Percentiles rank a stretch among this genome's conserved stretches.
Conservation (phyloP, 2,113 vertebrate species). For the Epinephelus fuscoguttatus region DNA sequence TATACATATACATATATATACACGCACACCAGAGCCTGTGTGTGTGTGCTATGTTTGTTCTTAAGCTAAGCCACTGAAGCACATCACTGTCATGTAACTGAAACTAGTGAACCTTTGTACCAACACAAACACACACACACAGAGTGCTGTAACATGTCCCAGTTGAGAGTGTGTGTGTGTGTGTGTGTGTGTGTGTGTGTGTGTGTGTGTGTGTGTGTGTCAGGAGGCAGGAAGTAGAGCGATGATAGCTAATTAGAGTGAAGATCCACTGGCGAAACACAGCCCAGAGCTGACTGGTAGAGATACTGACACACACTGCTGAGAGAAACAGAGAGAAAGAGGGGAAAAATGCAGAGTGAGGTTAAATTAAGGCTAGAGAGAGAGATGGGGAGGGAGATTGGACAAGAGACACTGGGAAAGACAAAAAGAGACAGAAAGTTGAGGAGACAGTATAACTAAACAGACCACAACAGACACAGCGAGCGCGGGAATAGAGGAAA, state of each 20-base stretch:
- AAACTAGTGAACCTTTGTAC: conserved; percentile 46
- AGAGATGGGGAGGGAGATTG: not conserved
- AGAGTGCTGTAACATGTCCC: not conserved
- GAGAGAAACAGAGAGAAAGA: not conserved
- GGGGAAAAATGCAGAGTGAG: not conserved
- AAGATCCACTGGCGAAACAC: conserved; percentile 49
- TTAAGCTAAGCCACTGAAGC: conserved; percentile 34
- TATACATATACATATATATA: too few relatives aligned
- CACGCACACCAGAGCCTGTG: not conserved
- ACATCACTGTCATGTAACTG: conserved; percentile 60
- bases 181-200: conserved; percentile 30
- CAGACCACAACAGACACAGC: not conserved
- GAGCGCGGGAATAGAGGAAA: not conserved
- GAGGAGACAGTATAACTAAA: too few relatives aligned
- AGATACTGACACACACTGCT: conserved; percentile 19
- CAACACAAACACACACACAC: conserved; percentile 20
- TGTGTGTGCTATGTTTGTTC: conserved; percentile 5
- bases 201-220: conserved; percentile 33
- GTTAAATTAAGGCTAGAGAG: conserved; percentile 22
- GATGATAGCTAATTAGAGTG: conserved; percentile 73
- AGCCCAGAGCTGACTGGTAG: conserved; percentile 47
- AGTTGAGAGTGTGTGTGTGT: not conserved
- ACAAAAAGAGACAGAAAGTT: too few relatives aligned
- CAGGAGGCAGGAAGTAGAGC: conserved; percentile 58
- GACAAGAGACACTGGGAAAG: not conserved